Conservation (phyloP, 2,113 vertebrate species). For the Sander lucioperca region DNA sequence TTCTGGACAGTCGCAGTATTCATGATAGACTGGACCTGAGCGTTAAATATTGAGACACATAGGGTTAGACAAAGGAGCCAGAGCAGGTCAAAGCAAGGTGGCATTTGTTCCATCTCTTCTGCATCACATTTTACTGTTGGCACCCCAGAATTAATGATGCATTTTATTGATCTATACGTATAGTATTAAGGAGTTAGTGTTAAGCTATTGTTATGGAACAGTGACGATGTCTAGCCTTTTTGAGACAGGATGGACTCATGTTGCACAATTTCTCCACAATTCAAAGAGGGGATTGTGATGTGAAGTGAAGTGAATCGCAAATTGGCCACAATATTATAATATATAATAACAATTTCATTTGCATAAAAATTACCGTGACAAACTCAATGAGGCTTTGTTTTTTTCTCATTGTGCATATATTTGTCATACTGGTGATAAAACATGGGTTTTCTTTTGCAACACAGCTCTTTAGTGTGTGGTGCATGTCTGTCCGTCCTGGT, state of each 20-base stretch:
- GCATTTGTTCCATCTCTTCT: not conserved
- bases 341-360: not conserved
- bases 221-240: not conserved
- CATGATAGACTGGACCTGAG: slow-evolving; percentile 91
- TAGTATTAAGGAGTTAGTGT: not conserved
- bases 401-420: not conserved
- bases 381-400: not conserved
- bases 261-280: not conserved
- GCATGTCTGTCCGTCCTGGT: not conserved
- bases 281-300: not conserved
- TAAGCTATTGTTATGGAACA: not conserved
- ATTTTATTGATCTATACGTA: not conserved
- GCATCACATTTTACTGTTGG: not conserved
- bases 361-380: not conserved
- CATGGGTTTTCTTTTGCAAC: not conserved
- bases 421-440: not conserved
- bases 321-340: not conserved
- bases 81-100: not conserved
- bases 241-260: not conserved
- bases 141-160: not conserved
- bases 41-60: not conserved
- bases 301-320: not conserved
- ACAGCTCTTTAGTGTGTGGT: not conserved
- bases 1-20: slow-evolving; percentile 92
- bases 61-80: not conserved